phyloP scores from a whole-genome alignment of 2,113 vertebrate species.

The Callipepla californica region DNA sequence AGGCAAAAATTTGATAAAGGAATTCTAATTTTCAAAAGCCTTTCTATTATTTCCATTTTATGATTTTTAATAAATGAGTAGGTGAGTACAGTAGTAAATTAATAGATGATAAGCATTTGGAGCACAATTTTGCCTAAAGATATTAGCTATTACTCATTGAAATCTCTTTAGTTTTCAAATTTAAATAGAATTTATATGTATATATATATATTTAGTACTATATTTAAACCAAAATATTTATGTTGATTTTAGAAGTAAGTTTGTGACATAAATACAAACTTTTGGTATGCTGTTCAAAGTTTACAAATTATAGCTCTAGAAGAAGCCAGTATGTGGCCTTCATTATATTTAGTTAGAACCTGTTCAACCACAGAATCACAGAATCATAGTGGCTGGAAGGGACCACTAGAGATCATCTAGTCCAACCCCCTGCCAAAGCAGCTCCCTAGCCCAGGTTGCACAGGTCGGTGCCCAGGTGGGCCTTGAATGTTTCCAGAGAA shows the following conservation, averaged over 20 bases:
- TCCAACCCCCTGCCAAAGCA: no score
- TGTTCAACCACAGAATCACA: neutral
- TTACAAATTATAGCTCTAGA: neutral
- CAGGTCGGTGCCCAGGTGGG: no score
- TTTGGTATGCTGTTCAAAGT: neutral
- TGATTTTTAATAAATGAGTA: neutral
- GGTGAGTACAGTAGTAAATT: neutral
- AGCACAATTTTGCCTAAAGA: neutral
- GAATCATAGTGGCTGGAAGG: no score
- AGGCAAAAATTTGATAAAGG: neutral
- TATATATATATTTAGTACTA: neutral
- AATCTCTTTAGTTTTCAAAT: neutral
- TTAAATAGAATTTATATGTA: neutral
- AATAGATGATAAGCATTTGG: neutral
- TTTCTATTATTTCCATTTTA: neutral
- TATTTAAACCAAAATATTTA: neutral
- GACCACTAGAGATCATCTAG: no score
- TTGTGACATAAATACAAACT: neutral
- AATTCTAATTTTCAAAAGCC: neutral
- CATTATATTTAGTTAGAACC: neutral
- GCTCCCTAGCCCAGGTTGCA: no score
- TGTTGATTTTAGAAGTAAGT: neutral
- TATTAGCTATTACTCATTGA: rapidly evolving
- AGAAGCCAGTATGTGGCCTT: rapidly evolving
- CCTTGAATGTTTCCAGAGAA: no score